Base-by-base conservation (phyloP, 2,113 vertebrate species). In the Sylvia atricapilla region DNA sequence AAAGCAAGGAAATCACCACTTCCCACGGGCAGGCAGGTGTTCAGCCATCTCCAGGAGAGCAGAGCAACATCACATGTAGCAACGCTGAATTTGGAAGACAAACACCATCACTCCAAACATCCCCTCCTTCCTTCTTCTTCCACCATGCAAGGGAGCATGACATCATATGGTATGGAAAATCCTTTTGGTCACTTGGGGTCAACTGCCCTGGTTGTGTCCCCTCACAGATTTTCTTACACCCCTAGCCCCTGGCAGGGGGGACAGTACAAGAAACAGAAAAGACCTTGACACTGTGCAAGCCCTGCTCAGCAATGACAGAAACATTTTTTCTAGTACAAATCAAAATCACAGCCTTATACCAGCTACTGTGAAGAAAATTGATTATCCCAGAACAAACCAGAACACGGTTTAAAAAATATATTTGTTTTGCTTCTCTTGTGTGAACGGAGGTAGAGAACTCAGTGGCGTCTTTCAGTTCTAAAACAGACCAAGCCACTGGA, bases 201-300 rank as follows among this genome's bases (percentile, higher is more conserved):
- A 39, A 2, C 33, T 60, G 46, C 18, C 28, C 24, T 60, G 39
- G 19, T 28, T n/a, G 19, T 60, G 33, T 24, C 19, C 18, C 10
- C 37, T 39, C 69, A 18, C 7, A n/a, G 3, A 11, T 75, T 46
- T 22, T 43, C 28, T 11, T 53, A 16, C 19, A 46, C 9, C 37
- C 4, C 2, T 23, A 39, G 1, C 6, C 22, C 31, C 35, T 50
- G 0, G 0, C 58, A 18, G 10, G 31, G 4, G 12, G 20, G 11
- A 10, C 0, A 0, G 16, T 25, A 15, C 23, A 75, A 10, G 6
- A 33, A 60, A 16, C 39, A 60, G 39, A n/a, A 53, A 68, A 41
- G 5, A 47, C 20, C 14, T 41, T 47, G 62, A 18, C 0, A 1
- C 9, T n/a, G 11, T 46, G 16, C 24, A 31, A 68, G 16, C 13